phyloP scores from a whole-genome alignment of 2,888 invertebrate genomes.

The Napeogenes sylphis region DNA sequence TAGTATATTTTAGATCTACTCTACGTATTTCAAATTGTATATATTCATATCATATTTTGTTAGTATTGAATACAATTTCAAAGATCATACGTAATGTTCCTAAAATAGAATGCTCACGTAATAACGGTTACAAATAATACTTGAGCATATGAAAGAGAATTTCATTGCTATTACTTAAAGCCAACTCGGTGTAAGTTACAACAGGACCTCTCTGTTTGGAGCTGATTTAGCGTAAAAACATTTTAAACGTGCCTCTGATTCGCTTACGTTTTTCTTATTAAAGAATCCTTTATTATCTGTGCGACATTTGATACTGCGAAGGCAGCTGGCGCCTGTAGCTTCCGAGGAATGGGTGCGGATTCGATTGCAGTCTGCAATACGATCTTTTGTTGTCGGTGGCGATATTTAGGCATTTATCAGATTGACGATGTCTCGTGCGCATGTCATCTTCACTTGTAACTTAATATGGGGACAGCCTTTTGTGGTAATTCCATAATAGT shows the following conservation, averaged over 20 bases:
- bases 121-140: slow-evolving; percentile 22
- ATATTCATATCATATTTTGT: background rate
- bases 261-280: slow-evolving; percentile 65
- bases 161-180: slow-evolving; percentile 55
- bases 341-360: slow-evolving; percentile 63
- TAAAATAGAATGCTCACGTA: slow-evolving; percentile 25
- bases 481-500: slow-evolving; percentile 62
- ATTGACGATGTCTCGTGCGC: slow-evolving; percentile 68
- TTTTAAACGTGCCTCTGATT: slow-evolving; percentile 56
- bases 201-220: slow-evolving; percentile 61
- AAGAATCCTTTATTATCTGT: slow-evolving; percentile 64
- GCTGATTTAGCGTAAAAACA: slow-evolving; percentile 71
- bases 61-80: slow-evolving; percentile 10
- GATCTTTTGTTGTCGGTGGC: slow-evolving; percentile 73
- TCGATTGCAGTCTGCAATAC: slow-evolving; percentile 56
- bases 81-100: slow-evolving; percentile 24
- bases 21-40: background rate
- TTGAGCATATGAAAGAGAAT: slow-evolving; percentile 37
- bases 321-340: slow-evolving; percentile 74
- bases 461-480: slow-evolving; percentile 52
- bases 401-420: slow-evolving; percentile 62
- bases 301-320: slow-evolving; percentile 59
- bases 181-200: slow-evolving; percentile 59
- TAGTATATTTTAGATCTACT: too few species aligned
- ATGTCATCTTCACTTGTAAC: slow-evolving; percentile 60